Conservation (phyloP, 2,797 vertebrate genomes). For the Telmatherina bonti region DNA sequence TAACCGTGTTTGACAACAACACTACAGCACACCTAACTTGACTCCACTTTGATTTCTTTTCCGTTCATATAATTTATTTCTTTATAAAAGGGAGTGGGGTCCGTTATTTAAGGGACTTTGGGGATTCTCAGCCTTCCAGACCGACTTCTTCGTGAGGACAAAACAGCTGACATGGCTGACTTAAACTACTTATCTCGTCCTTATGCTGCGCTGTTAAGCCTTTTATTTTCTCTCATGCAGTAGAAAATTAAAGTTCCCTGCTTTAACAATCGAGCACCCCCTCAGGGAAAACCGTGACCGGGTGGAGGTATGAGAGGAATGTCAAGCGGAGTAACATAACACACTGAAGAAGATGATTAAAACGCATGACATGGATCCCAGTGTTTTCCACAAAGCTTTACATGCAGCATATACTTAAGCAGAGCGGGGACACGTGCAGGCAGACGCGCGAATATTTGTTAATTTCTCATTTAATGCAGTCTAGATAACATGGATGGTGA, state of each 20-base stretch:
- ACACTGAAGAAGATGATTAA: conserved; percentile 37
- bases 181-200: neutral
- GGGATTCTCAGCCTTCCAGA: neutral
- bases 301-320: conserved; percentile 77
- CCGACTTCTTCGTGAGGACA: neutral
- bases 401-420: neutral
- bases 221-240: conserved; percentile 3
- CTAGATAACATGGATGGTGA: conserved; percentile 10
- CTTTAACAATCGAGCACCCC: conserved; percentile 43
- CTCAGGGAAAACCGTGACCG: conserved; percentile 70
- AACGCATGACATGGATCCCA: conserved; percentile 17
- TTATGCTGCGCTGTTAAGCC: neutral
- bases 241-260: conserved; percentile 36
- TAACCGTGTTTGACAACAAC: neutral
- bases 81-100: no score
- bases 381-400: conserved; percentile 7
- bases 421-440: neutral
- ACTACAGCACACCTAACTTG: neutral
- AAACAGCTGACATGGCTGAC: neutral
- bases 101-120: no score
- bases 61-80: neutral
- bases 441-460: no score
- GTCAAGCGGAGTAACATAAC: conserved; percentile 47
- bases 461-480: conserved; percentile 4
- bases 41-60: neutral